Percentiles rank a stretch among this genome's conserved stretches.
These are phyloP conservation scores for Podilymbus podiceps DNA, from an alignment of 2,113 vertebrate genomes.

Conservation along the genomic window DNA sequence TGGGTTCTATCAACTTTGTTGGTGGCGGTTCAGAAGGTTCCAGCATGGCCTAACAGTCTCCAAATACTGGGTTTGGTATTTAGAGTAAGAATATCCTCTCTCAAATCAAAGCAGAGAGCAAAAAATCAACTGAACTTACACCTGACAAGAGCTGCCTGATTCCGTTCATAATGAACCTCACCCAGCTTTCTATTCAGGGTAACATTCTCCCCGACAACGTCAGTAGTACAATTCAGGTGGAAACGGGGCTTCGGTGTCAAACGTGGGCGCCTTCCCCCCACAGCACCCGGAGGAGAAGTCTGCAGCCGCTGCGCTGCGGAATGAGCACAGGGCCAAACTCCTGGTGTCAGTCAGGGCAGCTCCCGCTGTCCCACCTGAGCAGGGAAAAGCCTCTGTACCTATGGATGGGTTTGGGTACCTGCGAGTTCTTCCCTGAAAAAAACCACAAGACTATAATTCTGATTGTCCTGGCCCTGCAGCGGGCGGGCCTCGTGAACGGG, in stretches of 20 bases:
- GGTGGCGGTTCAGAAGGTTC: background rate
- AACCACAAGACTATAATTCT: no score
- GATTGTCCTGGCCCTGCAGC: background rate
- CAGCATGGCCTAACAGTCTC: background rate
- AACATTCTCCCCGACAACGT: no score
- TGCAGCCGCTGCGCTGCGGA: background rate
- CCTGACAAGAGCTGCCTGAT: background rate
- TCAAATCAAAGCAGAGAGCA: background rate
- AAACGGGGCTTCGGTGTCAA: background rate
- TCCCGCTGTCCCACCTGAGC: background rate
- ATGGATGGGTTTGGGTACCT: background rate
- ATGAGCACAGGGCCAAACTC: background rate
- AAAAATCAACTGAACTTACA: background rate
- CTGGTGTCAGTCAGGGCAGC: background rate
- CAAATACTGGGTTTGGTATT: background rate
- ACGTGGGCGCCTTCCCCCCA: accelerated
- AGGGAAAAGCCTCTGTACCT: background rate
- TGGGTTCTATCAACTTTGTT: background rate
- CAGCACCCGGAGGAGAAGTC: background rate
- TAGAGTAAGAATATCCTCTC: background rate
- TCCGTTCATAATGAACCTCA: background rate
- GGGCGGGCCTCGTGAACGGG: accelerated
- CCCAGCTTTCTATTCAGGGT: background rate
- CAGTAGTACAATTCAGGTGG: background rate
- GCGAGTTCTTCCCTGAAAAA: background rate